phyloP scores from a whole-genome alignment of 1,140 invertebrate species.

The Ips typographus region DNA sequence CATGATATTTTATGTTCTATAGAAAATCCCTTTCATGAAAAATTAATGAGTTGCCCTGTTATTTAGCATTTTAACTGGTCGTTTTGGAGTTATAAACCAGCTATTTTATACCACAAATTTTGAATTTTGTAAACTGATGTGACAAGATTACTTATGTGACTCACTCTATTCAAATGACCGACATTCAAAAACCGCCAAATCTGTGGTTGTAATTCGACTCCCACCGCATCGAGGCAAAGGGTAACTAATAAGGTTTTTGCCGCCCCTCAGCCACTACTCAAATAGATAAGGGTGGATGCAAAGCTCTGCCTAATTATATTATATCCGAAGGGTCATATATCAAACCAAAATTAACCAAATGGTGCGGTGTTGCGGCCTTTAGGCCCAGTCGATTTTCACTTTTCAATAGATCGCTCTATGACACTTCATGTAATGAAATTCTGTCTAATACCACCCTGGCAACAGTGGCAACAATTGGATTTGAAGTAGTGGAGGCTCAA shows the following conservation, averaged over 20 bases:
- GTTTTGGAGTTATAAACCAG: too few relatives aligned
- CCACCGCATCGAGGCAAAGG: conserved; percentile 40
- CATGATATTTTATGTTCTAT: conserved; percentile 29
- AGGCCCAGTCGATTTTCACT: conserved; percentile 30
- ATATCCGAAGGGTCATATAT: conserved; percentile 52
- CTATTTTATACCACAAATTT: too few relatives aligned
- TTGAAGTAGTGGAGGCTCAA: too few relatives aligned
- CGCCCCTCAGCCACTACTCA: conserved; percentile 51
- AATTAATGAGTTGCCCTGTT: not conserved
- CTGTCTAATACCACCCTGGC: too few relatives aligned
- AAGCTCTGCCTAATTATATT: conserved; percentile 52
- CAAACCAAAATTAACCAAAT: conserved; percentile 47
- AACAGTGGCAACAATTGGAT: too few relatives aligned
- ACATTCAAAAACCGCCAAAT: conserved; percentile 32
- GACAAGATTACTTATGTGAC: not conserved
- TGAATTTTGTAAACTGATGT: not conserved
- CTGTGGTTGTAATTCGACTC: conserved; percentile 45
- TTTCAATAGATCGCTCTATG: conserved; percentile 33
- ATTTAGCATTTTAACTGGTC: too few relatives aligned
- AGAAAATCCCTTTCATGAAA: not conserved
- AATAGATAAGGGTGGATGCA: conserved; percentile 52
- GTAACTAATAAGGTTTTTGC: conserved; percentile 53
- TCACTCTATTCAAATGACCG: conserved; percentile 23
- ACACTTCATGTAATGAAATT: conserved; percentile 9
- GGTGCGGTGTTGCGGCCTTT: conserved; percentile 25